Base-by-base conservation (phyloP, 2,113 vertebrate genomes). In the Daboia siamensis region DNA sequence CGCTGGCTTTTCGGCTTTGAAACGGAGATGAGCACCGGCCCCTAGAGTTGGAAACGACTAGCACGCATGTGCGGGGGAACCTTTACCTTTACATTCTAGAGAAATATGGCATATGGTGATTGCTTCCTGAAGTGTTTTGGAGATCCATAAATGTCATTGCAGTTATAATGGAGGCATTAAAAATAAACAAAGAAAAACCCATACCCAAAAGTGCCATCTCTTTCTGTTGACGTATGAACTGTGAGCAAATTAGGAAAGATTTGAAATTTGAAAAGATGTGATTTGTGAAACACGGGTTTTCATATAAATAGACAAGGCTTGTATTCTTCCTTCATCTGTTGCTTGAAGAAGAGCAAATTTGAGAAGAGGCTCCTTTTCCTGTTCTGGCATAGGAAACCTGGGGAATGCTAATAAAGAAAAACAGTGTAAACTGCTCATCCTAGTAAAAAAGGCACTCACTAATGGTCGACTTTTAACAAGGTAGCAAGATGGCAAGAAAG, bases 401-500 rank as follows among this genome's bases (percentile, higher is more conserved):
- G 44, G 46, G 61, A 52, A 85, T 20, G 26, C 13, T 48, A 84
- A 44, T 61, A 52, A 84, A 57, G 54, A 48, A 85, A 26, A 61
- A 64, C 52, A 90, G 11, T 90, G 46, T 56, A 92, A 51, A 86
- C 88, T 61, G 88, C 88, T 92, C n/a, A 86, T 56, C 29, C 74
- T 54, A 92, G 74, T 90, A 52, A 90, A 51, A 51, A 92, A 92
- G 74, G 46, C 26, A 3, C 52, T 90, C 84, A 90, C 92, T 92
- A 90, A 86, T 90, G n/a, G 56, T 51, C n/a, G 85, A 86, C 56
- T 56, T 92, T 92, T 92, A 86, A 92, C 88, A 92, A 86, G 92
- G 85, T 90, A 80, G 74, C 92, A 92, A 90, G 92, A 86, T 90
- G 88, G 92, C 88, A 92, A 46, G 23, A 92, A 86, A 92, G 88